Conservation (phyloP, 1,140 invertebrate genomes). For the Gonatopus flavifemur region DNA sequence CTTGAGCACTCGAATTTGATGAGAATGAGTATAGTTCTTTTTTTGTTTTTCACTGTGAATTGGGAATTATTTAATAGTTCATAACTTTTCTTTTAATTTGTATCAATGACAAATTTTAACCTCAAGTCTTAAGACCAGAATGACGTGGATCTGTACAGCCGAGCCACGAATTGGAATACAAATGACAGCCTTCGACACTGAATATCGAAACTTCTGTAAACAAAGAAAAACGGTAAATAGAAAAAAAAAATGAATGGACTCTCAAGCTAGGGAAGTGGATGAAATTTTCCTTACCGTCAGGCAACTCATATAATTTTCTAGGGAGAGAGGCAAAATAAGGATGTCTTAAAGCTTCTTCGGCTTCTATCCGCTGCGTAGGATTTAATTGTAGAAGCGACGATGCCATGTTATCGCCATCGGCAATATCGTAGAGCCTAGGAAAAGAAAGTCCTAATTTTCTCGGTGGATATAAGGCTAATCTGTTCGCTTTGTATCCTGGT, state of each 20-base stretch:
- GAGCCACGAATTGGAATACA: constrained; percentile 46
- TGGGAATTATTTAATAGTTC: constrained; percentile 31
- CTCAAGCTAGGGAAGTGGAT: constrained; percentile 6
- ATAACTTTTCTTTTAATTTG: constrained; percentile 21
- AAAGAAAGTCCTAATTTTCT: constrained; percentile 83
- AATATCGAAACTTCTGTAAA: constrained; percentile 89
- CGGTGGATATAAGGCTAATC: constrained; percentile 73
- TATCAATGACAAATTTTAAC: constrained; percentile 24
- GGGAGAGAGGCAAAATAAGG: constrained; percentile 89
- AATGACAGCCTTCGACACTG: constrained; percentile 76
- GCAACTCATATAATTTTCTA: constrained; percentile 84
- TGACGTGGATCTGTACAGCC: constrained; percentile 38
- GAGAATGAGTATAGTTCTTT: constrained; percentile 30
- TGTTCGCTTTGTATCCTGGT: constrained; percentile 83
- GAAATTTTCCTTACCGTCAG: constrained; percentile 71
- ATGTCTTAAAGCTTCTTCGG: constrained; percentile 84
- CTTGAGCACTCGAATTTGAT: constrained; percentile 18
- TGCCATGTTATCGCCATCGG: constrained; percentile 86
- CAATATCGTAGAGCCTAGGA: constrained; percentile 83
- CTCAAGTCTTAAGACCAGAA: constrained; percentile 43
- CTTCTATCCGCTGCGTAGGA: constrained; percentile 83
- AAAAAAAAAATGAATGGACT: constrained; percentile 11
- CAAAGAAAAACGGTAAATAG: constrained; percentile 21
- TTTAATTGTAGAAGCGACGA: constrained; percentile 83
- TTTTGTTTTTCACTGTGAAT: constrained; percentile 31